Evolutionary conservation across 2,113 vertebrate genomes (phyloP), one percentile per base, ranked within the genome.

Genomic region (Rana temporaria): DNA sequence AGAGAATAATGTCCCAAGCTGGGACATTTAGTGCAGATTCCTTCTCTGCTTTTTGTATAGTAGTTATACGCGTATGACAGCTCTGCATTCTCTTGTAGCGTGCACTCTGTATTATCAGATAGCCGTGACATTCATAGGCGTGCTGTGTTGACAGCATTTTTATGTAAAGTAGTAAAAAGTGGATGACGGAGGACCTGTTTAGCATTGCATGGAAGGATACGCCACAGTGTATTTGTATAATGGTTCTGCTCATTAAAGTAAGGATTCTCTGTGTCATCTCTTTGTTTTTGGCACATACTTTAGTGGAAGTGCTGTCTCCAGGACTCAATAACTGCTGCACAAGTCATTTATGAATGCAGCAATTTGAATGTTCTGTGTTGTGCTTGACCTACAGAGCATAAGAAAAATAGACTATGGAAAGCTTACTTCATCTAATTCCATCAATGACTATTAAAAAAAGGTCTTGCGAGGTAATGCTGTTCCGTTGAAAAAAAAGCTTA

Each of bases 21-120:
- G 84, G 87, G 88, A 88, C 73, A 81, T 85, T 84, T 76, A 79
- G 85, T 83, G 85, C 86, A 78, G 68, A 78, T 84, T 79, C 86
- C 53, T 55, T 87, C 24, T 89, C 90, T 91, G 88, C 85, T 90
- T 90, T 90, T 86, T 89, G 87, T 85, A 85, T 80, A 87, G 78
- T 69, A 84, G 86, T 78, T 85, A 17, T 20, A 62, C 15, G 73
- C 71, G 79, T 85, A 84, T 90, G 87, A 87, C 86, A 87, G 75
- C 72, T 82, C 84, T 65, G 59, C 84, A 85, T 84, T 88, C 89
- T 89, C 89, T 89, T 86, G 65, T 65, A 84, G 52, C 57, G 69
- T 30, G 64, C 85, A 71, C 74, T 85, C 34, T 56, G 26, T 68
- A 64, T 15, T 84, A 88, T 74, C 81, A 82, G 87, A 80, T 1